Evolutionary conservation across 2,113 vertebrate genomes (phyloP), one percentile per base, ranked within the genome.

Genomic region (Pachyramphus minor): DNA sequence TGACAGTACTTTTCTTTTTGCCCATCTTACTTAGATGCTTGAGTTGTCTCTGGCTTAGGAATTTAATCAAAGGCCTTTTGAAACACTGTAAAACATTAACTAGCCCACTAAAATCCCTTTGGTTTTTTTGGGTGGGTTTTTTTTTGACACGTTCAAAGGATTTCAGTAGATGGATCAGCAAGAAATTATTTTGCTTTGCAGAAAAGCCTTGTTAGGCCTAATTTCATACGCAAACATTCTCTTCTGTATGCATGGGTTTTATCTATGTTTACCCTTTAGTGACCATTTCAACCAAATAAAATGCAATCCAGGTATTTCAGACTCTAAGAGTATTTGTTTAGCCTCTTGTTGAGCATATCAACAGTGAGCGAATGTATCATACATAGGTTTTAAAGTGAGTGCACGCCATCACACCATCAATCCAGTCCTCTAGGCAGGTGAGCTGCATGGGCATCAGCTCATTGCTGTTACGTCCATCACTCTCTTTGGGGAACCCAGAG

Each of bases 391-490:
- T 56, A 31, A 47, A n/a, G 27, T n/a, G 41, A 52, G 22, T 30
- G 44, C 24, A 66, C 58, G 39, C 47, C 64, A 21, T 75, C 56
- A 45, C 12, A 89, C 47, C 2, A 0, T 63, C 27, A 5, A 24
- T 24, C 19, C 16, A 45, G 76, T 67, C 21, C 52, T 69, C 31
- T 5, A 2, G 58, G 41, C 58, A 92, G 63, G 27, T 1, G 0
- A 19, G 27, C 16, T 47, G 8, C 1, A 0, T 9, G 23, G 67
- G 21, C 60, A 62, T 45, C 45, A 39, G 19, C 27, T 90, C 23
- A 3, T 31, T 12, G 9, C 66, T 3, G 4, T 25, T 41, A 11
- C 2, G 2, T 31, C 52, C 4, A 0, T 28, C 0, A 2, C 33
- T 59, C 41, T 75, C 14, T 56, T 24, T 1, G 0, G 22, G 63